Conservation (phyloP, 2,888 invertebrate genomes). For the Acrocyrtus sp. region DNA sequence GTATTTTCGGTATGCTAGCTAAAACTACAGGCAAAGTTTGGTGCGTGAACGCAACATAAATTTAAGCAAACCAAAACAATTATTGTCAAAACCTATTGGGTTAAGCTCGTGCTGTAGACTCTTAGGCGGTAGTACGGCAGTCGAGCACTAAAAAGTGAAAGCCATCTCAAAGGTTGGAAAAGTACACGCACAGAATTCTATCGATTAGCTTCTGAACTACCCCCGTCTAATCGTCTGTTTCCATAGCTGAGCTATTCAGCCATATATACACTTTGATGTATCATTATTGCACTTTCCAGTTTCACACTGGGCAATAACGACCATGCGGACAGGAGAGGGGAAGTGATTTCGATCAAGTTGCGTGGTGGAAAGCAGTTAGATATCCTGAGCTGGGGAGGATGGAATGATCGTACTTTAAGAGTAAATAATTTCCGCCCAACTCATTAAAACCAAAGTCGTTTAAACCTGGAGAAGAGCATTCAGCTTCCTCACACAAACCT, state of each 20-base stretch:
- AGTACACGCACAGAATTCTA: constrained; percentile 16
- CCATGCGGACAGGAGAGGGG: constrained; percentile 9
- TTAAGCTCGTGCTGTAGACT: too few species aligned
- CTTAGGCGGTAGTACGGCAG: too few species aligned
- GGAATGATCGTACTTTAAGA: neutral
- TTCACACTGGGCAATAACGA: neutral
- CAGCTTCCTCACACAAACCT: neutral
- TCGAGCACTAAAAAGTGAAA: neutral
- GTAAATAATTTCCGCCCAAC: constrained; percentile 46
- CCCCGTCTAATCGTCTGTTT: constrained; percentile 24
- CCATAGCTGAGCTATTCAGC: constrained; percentile 15
- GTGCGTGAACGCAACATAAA: too few species aligned
- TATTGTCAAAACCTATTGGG: too few species aligned
- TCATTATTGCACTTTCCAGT: neutral
- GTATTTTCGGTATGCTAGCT: too few species aligned
- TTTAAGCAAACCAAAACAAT: too few species aligned
- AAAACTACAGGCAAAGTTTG: too few species aligned
- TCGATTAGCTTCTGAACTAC: constrained; percentile 1
- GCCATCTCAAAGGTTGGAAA: constrained; percentile 4
- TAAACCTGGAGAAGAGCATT: too few species aligned
- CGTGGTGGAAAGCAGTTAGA: constrained; percentile 20
- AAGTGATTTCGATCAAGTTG: constrained; percentile 29
- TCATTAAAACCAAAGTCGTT: constrained; percentile 35
- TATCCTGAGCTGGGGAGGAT: neutral
- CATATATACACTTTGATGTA: neutral